A percentile compares a stretch with the other conserved stretches of the same genome.
These are phyloP conservation scores for Perca fluviatilis DNA, from an alignment of 2,113 vertebrate genomes.

Conservation along the genomic window DNA sequence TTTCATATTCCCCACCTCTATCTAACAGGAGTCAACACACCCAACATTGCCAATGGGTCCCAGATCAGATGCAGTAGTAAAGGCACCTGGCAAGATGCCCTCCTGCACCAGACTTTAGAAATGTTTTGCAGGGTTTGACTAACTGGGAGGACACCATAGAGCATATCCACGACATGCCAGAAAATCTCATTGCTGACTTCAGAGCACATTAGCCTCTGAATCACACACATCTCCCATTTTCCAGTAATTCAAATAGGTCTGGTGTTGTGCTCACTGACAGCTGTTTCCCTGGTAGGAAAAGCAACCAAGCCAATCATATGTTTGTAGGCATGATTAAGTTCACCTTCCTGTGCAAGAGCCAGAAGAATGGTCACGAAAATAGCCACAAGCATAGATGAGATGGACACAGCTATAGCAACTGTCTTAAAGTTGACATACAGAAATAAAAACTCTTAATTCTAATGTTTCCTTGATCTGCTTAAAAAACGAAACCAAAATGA, in stretches of 20 bases:
- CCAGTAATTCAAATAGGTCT: background rate
- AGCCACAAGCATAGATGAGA: background rate
- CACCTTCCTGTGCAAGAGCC: background rate
- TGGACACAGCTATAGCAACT: background rate
- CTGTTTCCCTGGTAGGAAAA: background rate
- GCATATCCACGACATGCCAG: background rate
- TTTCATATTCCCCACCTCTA: slow-evolving; percentile 2
- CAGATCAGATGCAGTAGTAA: background rate
- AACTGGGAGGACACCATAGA: background rate
- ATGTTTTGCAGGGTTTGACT: background rate
- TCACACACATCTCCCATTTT: background rate
- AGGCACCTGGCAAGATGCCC: slow-evolving; percentile 4
- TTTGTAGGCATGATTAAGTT: background rate
- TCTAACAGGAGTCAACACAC: background rate
- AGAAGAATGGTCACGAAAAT: background rate
- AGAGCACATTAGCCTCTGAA: background rate
- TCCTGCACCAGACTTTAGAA: slow-evolving; percentile 8
- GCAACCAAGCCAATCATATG: background rate
- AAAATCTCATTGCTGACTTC: background rate
- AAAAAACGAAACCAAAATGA: background rate
- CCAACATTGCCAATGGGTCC: background rate
- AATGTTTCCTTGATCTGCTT: background rate
- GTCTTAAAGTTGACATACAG: background rate
- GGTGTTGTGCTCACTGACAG: background rate
- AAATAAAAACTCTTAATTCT: background rate